These are phyloP conservation scores for Osmerus mordax DNA, from an alignment of 2,113 vertebrate species.

Conservation along the genomic window DNA sequence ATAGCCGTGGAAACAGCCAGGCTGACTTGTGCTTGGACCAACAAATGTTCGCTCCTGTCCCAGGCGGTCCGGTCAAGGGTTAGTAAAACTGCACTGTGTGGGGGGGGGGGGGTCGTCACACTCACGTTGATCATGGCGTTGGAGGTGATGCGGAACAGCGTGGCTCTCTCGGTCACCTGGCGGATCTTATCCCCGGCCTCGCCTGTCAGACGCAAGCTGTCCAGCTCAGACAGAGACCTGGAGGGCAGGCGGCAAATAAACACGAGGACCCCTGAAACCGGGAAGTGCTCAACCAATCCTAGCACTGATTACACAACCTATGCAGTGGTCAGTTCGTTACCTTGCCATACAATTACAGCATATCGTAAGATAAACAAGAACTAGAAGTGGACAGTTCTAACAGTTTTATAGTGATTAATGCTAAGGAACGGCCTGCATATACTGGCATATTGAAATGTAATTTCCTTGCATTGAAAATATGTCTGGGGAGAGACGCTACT, in stretches of 20 bases:
- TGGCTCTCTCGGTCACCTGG: conserved; percentile 91
- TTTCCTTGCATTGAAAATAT: not conserved
- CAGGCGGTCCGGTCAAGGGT: too few relatives aligned
- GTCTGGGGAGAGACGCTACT: not conserved
- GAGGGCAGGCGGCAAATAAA: not conserved
- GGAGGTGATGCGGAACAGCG: conserved; percentile 94
- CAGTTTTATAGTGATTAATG: too few relatives aligned
- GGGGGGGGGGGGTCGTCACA: not conserved
- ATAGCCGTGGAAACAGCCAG: too few relatives aligned
- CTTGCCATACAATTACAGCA: too few relatives aligned
- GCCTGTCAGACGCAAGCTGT: conserved; percentile 82
- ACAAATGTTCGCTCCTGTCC: too few relatives aligned
- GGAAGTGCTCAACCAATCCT: too few relatives aligned
- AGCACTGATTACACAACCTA: too few relatives aligned
- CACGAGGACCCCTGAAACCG: not conserved
- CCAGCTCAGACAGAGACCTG: conserved; percentile 89
- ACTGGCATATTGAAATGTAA: too few relatives aligned
- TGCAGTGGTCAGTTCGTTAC: too few relatives aligned
- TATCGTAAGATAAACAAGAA: too few relatives aligned
- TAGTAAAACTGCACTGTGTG: not conserved
- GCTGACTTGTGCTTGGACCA: not conserved
- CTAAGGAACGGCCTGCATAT: too few relatives aligned
- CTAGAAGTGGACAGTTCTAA: too few relatives aligned
- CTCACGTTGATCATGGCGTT: conserved; percentile 98
- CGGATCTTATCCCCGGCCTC: conserved; percentile 93